Percentiles rank a stretch among this genome's conserved stretches.
Conservation (phyloP, 2,888 invertebrate species). For the Andrena flavipes region DNA sequence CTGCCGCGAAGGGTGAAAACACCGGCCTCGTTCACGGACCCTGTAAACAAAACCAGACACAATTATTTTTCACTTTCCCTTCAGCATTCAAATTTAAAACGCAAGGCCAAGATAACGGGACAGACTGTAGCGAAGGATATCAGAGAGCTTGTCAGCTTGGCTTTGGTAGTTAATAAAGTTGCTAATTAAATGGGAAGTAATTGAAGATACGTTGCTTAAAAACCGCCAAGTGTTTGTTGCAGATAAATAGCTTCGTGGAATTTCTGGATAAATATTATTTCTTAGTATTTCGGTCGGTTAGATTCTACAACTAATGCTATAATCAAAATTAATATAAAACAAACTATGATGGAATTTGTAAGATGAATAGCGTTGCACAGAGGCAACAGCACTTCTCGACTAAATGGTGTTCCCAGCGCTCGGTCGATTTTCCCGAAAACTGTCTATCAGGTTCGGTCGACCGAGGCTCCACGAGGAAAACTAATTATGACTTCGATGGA, state of each 20-base stretch:
- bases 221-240: too few species aligned
- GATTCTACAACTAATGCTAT: too few species aligned
- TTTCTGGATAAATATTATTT: too few species aligned
- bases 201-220: too few species aligned
- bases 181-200: too few species aligned
- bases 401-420: slow-evolving; percentile 59
- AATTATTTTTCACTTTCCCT: not conserved
- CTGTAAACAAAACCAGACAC: slow-evolving; percentile 71
- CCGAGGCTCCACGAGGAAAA: slow-evolving; percentile 73
- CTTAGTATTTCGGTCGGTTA: too few species aligned
- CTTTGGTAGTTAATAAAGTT: too few species aligned
- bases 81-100: not conserved
- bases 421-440: slow-evolving; percentile 59
- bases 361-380: slow-evolving; percentile 60
- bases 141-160: too few species aligned
- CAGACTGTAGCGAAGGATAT: too few species aligned
- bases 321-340: not conserved
- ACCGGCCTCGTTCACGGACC: slow-evolving; percentile 82
- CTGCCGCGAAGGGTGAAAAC: slow-evolving; percentile 81
- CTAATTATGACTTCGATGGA: slow-evolving; percentile 79
- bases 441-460: slow-evolving; percentile 67
- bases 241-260: too few species aligned
- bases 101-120: too few species aligned
- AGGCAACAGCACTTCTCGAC: slow-evolving; percentile 52
- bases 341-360: slow-evolving; percentile 76